Conservation (phyloP, 2,888 invertebrate genomes). For the Zonitis immaculata region DNA sequence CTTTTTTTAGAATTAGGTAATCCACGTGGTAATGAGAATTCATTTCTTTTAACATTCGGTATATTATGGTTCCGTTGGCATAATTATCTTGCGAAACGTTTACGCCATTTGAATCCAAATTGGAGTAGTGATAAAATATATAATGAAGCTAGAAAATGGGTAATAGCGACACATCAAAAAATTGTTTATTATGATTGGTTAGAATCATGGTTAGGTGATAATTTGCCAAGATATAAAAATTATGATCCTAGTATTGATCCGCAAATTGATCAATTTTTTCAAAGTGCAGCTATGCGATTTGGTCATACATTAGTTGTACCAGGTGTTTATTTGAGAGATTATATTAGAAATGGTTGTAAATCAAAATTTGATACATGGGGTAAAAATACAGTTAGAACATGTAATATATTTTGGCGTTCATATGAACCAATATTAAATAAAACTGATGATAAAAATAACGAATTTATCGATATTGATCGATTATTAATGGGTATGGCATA, state of each 20-base stretch:
- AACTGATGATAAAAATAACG: conserved; percentile 22
- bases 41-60: conserved; percentile 52
- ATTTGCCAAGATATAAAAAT: conserved; percentile 34
- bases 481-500: conserved; percentile 55
- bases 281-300: conserved; percentile 58
- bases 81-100: conserved; percentile 48
- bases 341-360: conserved; percentile 44
- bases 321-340: conserved; percentile 51
- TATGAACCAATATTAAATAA: conserved; percentile 42
- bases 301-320: conserved; percentile 57
- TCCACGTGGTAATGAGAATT: conserved; percentile 54
- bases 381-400: conserved; percentile 47
- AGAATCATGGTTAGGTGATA: conserved; percentile 45
- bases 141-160: conserved; percentile 56
- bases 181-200: conserved; percentile 53
- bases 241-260: conserved; percentile 55
- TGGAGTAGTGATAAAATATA: conserved; percentile 52
- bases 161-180: conserved; percentile 53
- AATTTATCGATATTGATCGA: conserved; percentile 49
- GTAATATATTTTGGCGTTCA: conserved; percentile 54
- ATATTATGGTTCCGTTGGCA: conserved; percentile 56
- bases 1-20: conserved; percentile 52
- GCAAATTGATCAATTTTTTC: conserved; percentile 58
- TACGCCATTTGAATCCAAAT: conserved; percentile 33
- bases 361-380: conserved; percentile 33